A percentile compares a stretch with the other conserved stretches of the same genome.
Evolutionary conservation across 2,888 invertebrate species (phyloP).

Genomic region (Dysmachus trigonus): DNA sequence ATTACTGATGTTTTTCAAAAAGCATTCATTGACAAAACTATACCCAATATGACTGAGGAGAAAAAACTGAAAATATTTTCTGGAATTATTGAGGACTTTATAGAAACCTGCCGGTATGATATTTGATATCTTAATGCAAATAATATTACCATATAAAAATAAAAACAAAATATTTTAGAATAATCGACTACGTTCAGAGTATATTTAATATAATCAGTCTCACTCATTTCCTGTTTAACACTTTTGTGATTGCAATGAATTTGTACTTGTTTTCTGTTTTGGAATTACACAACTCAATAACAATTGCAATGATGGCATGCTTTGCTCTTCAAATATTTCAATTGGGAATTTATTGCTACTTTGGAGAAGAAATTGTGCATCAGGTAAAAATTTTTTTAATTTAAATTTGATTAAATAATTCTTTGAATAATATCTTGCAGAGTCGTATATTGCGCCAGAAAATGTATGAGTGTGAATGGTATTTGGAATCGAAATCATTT

Average conservation of each 20-base stretch:
- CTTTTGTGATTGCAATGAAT: neutral
- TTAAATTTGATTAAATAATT: too few species aligned
- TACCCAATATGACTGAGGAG: neutral
- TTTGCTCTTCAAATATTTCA: neutral
- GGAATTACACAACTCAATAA: neutral
- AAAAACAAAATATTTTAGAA: neutral
- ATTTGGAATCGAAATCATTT: neutral
- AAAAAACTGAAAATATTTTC: neutral
- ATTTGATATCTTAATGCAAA: neutral
- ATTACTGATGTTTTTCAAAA: neutral
- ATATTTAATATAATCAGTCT: neutral
- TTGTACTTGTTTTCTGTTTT: neutral
- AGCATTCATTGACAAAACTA: neutral
- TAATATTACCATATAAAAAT: neutral
- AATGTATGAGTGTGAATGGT: neutral
- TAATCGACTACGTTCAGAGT: neutral
- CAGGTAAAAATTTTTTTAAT: neutral
- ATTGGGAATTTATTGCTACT: neutral
- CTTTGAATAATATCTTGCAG: neutral
- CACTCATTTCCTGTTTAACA: neutral
- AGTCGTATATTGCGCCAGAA: neutral
- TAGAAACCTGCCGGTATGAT: neutral
- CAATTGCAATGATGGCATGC: neutral
- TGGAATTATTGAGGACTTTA: neutral
- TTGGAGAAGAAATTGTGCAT: neutral